Base-by-base conservation (phyloP, 1,140 invertebrate genomes). In the Drosophila azteca region DNA sequence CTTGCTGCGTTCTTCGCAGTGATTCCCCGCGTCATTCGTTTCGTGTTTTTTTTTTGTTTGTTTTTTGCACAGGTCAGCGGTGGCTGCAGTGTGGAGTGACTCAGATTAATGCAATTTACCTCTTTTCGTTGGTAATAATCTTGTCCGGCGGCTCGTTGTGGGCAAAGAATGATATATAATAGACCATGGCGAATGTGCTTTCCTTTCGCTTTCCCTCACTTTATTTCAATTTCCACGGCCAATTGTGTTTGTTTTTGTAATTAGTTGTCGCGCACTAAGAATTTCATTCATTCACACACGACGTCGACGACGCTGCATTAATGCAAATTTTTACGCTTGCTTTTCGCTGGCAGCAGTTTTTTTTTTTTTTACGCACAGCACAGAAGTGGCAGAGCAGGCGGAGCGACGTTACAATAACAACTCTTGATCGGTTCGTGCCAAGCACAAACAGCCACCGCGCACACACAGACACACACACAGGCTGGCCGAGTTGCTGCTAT, bases 71-170 rank as follows among this genome's bases (percentile, higher is more conserved):
- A 46, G 55, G 53, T 62, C 68, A 62, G 54, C 29, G 29, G 6
- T 22, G 31, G 35, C 11, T 55, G 70, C 31, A 64, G 50, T 57
- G 69, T 58, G 31, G 26, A 39, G 65, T 70, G 67, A 70, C 68
- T 71, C 68, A 71, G 67, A 59, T 26, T 35, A 15, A 41, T 49
- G 6, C 15, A 29, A 17, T 51, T 91, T 90, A 91, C 90, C 90
- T 91, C 63, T 90, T 90, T 44, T 81, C 80, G 46, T 74, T 78
- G 17, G 70, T 79, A 35, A 84, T 70, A 49, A 81, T 83, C 74
- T 81, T 90, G 75, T 91, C 90, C 53, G 90, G 90, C 41, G 90
- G 90, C 4, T 91, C 89, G 22, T 74, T 77, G n/a, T 72, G 77
- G 24, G 80, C 80, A 66, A 91, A 90, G 13, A 90, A 77, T 22